Evolutionary conservation across 2,797 vertebrate genomes (phyloP), one percentile per base, ranked within the genome.

Genomic region (Eleutherodactylus coqui): DNA sequence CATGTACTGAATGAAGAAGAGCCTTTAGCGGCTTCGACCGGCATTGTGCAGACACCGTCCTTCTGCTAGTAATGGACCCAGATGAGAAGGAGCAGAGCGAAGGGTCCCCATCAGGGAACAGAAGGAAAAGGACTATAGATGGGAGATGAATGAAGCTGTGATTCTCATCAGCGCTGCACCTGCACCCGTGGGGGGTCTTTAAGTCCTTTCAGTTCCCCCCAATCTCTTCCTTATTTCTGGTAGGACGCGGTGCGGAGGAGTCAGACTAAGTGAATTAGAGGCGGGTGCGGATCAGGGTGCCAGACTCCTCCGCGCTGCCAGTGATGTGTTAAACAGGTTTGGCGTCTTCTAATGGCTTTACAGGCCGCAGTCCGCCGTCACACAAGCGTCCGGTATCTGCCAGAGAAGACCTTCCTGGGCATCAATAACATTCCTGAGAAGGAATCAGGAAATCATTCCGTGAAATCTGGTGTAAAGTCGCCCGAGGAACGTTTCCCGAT

Each of bases 291-390:
- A 24, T 58, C 45, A n/a, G 38, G 41, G n/a, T 19, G 45, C 34
- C 73, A 32, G 16, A n/a, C 27, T n/a, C 3, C 27, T 32, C 73
- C 29, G 19, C 16, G 4, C 92, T 92, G 94, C 93, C 94, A 95
- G 89, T 92, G 92, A 92, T 93, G 92, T 92, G 91, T 91, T 88
- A 92, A 93, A 92, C 91, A 93, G 92, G 94, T 93, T 27, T 69
- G 64, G 34, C 9, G 64, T 62, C 55, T 78, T 85, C 77, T 90
- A 90, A 92, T 88, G 90, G 86, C 85, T 92, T 92, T 92, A 88
- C 91, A 91, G 83, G 86, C 84, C 85, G 89, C 82, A 73, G 81
- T 91, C 85, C 88, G 11, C 84, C 88, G n/a, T n/a, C n/a, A n/a
- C n/a, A n/a, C n/a, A n/a, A n/a, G n/a, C n/a, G n/a, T n/a, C n/a